A percentile compares a stretch with the other conserved stretches of the same genome.
Evolutionary conservation across 2,888 invertebrate species (phyloP).

Genomic region (Halictus ligatus): DNA sequence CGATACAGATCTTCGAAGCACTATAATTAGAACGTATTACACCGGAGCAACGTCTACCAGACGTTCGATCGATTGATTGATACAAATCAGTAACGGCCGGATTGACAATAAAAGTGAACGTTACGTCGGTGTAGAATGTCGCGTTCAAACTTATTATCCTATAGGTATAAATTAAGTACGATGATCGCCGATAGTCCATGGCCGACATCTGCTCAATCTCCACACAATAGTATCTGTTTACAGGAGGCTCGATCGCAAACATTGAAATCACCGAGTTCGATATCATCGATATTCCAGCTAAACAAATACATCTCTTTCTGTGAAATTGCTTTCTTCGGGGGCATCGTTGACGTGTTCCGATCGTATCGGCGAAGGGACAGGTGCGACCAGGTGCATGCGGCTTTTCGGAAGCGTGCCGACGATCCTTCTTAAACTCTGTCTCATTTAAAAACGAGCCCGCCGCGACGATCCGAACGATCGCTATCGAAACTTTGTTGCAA

Average conservation of each 20-base stretch:
- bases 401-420: conserved; percentile 56
- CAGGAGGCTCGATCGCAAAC: neutral
- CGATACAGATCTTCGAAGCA: neutral
- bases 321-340: conserved; percentile 33
- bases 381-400: conserved; percentile 59
- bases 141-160: conserved; percentile 2
- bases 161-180: neutral
- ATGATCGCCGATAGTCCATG: conserved; percentile 26
- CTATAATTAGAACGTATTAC: neutral
- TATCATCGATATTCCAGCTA: conserved; percentile 20
- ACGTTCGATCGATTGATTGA: conserved; percentile 7
- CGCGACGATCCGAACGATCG: conserved; percentile 30
- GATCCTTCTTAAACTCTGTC: conserved; percentile 44
- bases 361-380: conserved; percentile 54
- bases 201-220: conserved; percentile 39
- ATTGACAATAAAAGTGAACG: neutral
- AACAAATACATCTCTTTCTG: conserved; percentile 37
- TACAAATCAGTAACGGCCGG: neutral
- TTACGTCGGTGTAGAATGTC: neutral
- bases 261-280: conserved; percentile 35
- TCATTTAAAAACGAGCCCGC: conserved; percentile 22
- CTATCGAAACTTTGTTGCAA: conserved; percentile 49
- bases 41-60: neutral
- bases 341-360: conserved; percentile 45
- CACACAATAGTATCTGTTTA: conserved; percentile 38